Conservation (phyloP, 2,888 invertebrate species). For the Clostera curtula region DNA sequence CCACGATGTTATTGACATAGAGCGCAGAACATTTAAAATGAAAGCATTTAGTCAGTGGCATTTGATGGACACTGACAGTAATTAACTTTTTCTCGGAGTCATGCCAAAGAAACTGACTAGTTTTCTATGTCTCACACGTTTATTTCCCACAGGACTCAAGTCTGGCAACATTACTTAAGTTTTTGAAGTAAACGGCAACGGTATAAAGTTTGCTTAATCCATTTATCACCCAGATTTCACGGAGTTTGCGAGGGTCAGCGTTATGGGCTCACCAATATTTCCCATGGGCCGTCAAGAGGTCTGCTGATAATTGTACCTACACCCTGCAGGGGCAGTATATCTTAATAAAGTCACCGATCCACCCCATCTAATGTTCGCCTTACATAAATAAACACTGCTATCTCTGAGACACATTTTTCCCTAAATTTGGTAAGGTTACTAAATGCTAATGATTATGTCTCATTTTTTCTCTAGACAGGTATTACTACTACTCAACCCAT, state of each 20-base stretch:
- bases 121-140: constrained; percentile 15
- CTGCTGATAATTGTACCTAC: constrained; percentile 48
- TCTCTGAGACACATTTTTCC: too few relatives aligned
- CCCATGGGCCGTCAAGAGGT: constrained; percentile 40
- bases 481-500: too few relatives aligned
- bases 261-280: constrained; percentile 46
- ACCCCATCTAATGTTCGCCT: constrained; percentile 29
- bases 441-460: too few relatives aligned
- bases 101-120: constrained; percentile 11
- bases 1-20: constrained; percentile 22
- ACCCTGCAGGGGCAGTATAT: constrained; percentile 55
- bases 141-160: constrained; percentile 10
- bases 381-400: constrained; percentile 47
- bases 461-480: too few relatives aligned
- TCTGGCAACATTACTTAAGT: constrained; percentile 1
- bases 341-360: constrained; percentile 49
- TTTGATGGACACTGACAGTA: constrained; percentile 28
- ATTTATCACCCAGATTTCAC: constrained; percentile 26
- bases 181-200: constrained; percentile 5
- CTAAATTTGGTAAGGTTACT: too few relatives aligned
- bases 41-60: constrained; percentile 23
- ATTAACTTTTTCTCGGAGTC: constrained; percentile 17
- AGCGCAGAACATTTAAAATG: constrained; percentile 15
- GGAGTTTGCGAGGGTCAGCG: constrained; percentile 29
- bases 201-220: constrained; percentile 5